phyloP scores from a whole-genome alignment of 2,113 vertebrate genomes.

The Siphamia tubifer region DNA sequence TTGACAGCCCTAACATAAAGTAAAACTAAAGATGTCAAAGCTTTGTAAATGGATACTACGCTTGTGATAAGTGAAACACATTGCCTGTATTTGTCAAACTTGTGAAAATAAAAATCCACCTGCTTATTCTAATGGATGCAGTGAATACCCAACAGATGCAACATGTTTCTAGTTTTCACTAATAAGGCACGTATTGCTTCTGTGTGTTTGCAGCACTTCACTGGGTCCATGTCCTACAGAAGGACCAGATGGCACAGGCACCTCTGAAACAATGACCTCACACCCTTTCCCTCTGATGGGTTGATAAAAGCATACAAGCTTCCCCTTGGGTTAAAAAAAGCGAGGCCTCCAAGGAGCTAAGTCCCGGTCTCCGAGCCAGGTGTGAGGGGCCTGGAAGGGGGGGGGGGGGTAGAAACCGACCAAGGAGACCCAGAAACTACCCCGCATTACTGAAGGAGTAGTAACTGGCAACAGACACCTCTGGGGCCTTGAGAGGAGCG shows the following conservation, averaged over 20 bases:
- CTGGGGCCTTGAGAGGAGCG: conserved; percentile 35
- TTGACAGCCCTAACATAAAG: no score
- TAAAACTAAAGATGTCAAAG: no score
- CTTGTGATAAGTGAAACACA: not conserved
- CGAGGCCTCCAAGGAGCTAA: conserved; percentile 49
- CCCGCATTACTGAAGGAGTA: conserved; percentile 55
- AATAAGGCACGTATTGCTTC: conserved; percentile 11
- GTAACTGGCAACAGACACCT: conserved; percentile 67
- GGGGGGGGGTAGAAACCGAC: conserved; percentile 20
- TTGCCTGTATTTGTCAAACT: not conserved
- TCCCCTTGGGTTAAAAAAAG: conserved; percentile 32
- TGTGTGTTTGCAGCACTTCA: conserved; percentile 18
- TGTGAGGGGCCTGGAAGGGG: conserved; percentile 60
- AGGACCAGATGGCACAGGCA: conserved; percentile 50
- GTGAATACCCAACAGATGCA: not conserved
- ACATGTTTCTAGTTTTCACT: no score
- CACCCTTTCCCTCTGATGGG: conserved; percentile 50
- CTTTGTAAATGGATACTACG: not conserved
- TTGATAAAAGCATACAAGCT: conserved; percentile 66
- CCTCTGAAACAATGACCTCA: conserved; percentile 60
- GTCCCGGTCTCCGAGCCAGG: conserved; percentile 55
- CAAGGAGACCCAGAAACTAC: conserved; percentile 37
- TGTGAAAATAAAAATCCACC: not conserved
- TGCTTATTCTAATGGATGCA: not conserved
- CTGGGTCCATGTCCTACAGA: conserved; percentile 4